Base-by-base conservation (phyloP, 2,797 vertebrate genomes). In the Macrochelys suwanniensis region DNA sequence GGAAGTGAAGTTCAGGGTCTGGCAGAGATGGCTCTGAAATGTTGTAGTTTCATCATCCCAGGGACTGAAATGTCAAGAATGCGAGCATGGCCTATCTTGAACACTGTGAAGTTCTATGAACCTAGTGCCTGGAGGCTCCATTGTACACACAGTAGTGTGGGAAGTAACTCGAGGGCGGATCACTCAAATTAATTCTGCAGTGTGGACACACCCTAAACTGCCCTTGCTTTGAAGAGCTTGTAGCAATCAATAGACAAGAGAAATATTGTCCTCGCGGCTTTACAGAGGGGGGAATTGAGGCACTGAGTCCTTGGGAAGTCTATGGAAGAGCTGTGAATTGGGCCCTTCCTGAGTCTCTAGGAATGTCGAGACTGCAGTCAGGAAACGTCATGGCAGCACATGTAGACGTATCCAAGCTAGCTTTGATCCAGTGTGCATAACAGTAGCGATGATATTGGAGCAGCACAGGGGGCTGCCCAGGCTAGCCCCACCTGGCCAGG, bases 151-250 rank as follows among this genome's bases (percentile, higher is more conserved):
- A 17, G 45, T 7, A 31, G 74, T 77, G 47, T 77, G 25, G 74
- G 45, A 49, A 77, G 47, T 9, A 49, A 49, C 26, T 77, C 13
- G 26, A 77, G 74, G 74, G 45, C 4, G 4, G 28, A 49, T 49
- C 25, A 15, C 25, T 47, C 23, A 47, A 76, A 45, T 17, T 31
- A 49, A 28, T 76, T 7, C 45, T 26, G 25, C 15, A 47, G 13
- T 26, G 26, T 45, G 45, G 25, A 28, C 42, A 45, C 74, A 47
- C 45, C 15, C 0, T 1, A 21, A 33, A 51, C n/a, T 16, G 78
- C 15, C 37, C 26, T 12, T 74, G 68, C 37, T 3, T 26, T 0
- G 0, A 5, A 57, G 2, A 4, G 2, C 7, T 77, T 65, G 80
- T 15, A 0, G 1, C 2, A 10, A 51, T 42, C 1, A 37, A 37